Percentiles rank a stretch among this genome's conserved stretches.
phyloP scores from a whole-genome alignment of 2,113 vertebrate species.

The Actinemys pallida region DNA sequence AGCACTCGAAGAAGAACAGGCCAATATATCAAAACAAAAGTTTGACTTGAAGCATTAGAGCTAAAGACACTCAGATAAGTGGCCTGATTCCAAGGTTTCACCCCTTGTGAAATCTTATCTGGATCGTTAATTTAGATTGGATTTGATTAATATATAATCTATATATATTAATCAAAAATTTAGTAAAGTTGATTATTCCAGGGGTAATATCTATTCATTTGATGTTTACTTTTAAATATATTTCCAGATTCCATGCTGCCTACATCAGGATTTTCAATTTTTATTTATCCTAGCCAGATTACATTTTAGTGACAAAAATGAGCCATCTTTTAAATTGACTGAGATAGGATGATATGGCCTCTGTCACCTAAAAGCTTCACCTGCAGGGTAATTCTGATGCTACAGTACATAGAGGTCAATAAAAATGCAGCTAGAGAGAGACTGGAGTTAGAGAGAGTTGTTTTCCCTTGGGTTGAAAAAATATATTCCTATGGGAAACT shows the following conservation, averaged over 20 bases:
- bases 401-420: neutral
- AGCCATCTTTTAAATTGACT: neutral
- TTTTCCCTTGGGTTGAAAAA: neutral
- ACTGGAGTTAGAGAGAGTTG: neutral
- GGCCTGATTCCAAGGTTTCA: neutral
- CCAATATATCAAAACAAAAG: neutral
- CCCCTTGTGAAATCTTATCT: neutral
- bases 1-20: neutral
- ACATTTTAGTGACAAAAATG: neutral
- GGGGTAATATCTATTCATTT: neutral
- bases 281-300: neutral
- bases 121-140: neutral
- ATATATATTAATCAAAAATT: neutral
- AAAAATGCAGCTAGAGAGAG: neutral
- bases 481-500: neutral
- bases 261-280: neutral
- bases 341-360: neutral
- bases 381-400: neutral
- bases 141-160: neutral
- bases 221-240: slow-evolving; percentile 19
- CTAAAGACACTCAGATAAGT: neutral
- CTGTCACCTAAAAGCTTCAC: neutral
- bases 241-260: slow-evolving; percentile 25
- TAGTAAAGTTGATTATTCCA: neutral
- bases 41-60: neutral